These are phyloP conservation scores for Philhelius pedissequus DNA, from an alignment of 2,888 invertebrate species.

Conservation along the genomic window DNA sequence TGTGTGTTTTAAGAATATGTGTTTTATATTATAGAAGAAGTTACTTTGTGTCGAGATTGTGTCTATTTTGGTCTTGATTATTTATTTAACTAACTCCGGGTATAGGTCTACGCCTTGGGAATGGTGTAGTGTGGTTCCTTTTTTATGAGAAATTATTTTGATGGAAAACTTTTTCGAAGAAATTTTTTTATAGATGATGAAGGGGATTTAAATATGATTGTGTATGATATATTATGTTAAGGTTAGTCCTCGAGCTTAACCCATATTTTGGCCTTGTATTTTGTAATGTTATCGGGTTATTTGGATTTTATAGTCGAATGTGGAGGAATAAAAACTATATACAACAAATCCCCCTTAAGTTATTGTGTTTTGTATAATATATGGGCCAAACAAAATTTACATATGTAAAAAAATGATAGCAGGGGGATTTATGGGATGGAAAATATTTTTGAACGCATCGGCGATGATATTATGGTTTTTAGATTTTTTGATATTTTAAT, in stretches of 20 bases:
- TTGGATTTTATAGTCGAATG: not conserved
- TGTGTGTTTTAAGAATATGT: not conserved
- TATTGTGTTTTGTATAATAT: not conserved
- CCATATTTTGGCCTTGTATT: constrained; percentile 12
- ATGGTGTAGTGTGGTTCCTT: not conserved
- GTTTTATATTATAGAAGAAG: constrained; percentile 9
- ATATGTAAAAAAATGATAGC: not conserved
- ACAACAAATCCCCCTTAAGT: not conserved
- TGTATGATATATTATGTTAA: constrained; percentile 17
- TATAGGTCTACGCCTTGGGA: not conserved
- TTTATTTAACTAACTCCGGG: constrained; percentile 41
- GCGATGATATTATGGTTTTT: not conserved
- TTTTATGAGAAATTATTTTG: too few relatives aligned
- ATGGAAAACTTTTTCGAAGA: too few relatives aligned
- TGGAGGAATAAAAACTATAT: not conserved
- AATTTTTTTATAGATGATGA: constrained; percentile 11
- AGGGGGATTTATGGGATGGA: not conserved
- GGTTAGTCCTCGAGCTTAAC: not conserved
- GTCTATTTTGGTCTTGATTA: constrained; percentile 51
- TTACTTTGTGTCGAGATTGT: constrained; percentile 44
- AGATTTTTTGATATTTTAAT: not conserved
- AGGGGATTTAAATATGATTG: constrained; percentile 43
- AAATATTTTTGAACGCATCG: not conserved
- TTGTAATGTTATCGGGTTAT: constrained; percentile 2
- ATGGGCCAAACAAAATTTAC: not conserved